These are phyloP conservation scores for Papilio demoleus DNA, from an alignment of 2,888 invertebrate genomes.

Conservation along the genomic window DNA sequence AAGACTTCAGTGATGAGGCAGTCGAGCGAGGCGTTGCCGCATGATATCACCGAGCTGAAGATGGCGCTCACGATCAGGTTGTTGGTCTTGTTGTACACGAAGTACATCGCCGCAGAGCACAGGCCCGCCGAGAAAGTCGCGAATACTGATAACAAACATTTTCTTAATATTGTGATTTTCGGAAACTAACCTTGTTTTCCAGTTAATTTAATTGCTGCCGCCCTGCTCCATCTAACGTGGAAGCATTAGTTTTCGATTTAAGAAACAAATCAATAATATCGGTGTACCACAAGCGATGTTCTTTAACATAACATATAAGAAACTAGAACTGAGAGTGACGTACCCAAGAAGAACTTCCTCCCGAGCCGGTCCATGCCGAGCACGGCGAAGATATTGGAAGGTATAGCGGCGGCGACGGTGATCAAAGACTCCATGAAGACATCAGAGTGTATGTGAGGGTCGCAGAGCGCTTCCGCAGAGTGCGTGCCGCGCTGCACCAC, in stretches of 20 bases:
- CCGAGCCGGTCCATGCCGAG: conserved; percentile 93
- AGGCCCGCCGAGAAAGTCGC: conserved; percentile 93
- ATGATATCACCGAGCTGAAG: conserved; percentile 94
- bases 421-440: conserved; percentile 94
- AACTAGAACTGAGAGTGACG: too few species aligned
- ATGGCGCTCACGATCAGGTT: conserved; percentile 92
- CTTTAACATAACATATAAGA: too few species aligned
- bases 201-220: too few species aligned
- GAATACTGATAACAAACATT: conserved; percentile 83
- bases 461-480: conserved; percentile 83
- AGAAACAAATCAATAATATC: too few species aligned
- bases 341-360: conserved; percentile 92
- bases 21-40: conserved; percentile 95
- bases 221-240: too few species aligned
- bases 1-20: conserved; percentile 97
- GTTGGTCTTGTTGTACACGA: conserved; percentile 91
- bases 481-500: conserved; percentile 88
- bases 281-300: too few species aligned
- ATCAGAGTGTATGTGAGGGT: conserved; percentile 88
- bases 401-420: conserved; percentile 93
- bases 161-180: not conserved
- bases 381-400: conserved; percentile 92
- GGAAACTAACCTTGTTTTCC: too few species aligned
- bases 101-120: conserved; percentile 93
- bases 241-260: too few species aligned